Conservation (phyloP, 2,888 invertebrate species). For the Parthenolecanium corni region DNA sequence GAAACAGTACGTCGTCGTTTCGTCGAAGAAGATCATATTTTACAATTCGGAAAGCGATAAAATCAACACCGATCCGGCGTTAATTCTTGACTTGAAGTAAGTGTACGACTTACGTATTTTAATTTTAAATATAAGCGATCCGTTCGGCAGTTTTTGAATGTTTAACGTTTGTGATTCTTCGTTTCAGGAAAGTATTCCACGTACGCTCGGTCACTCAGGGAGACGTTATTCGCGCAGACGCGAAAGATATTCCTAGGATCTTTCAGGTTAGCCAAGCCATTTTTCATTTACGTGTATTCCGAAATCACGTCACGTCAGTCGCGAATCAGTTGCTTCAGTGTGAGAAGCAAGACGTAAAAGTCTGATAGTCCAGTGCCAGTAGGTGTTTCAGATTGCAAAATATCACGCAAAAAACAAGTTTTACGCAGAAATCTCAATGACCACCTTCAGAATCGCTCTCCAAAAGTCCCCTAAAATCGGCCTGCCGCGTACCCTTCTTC, state of each 20-base stretch:
- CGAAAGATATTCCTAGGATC: conserved; percentile 97
- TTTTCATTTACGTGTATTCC: not conserved
- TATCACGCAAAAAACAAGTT: too few relatives aligned
- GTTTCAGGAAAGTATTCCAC: conserved; percentile 89
- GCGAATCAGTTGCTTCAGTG: too few relatives aligned
- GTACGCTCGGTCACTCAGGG: conserved; percentile 97
- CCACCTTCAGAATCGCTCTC: too few relatives aligned
- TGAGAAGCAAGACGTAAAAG: too few relatives aligned
- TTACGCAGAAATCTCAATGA: too few relatives aligned
- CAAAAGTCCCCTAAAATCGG: too few relatives aligned
- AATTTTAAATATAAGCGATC: not conserved
- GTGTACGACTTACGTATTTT: conserved; percentile 34
- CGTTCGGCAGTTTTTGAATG: not conserved
- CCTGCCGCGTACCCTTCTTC: too few relatives aligned
- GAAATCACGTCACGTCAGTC: not conserved
- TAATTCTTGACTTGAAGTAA: conserved; percentile 90
- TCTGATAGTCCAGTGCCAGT: too few relatives aligned
- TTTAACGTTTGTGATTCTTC: conserved; percentile 27
- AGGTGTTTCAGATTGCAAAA: too few relatives aligned
- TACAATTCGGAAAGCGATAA: conserved; percentile 91
- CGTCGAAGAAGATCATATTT: conserved; percentile 92
- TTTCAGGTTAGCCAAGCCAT: conserved; percentile 62
- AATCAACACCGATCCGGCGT: conserved; percentile 83
- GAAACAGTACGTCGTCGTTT: conserved; percentile 92
- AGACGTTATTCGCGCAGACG: conserved; percentile 96